Evolutionary conservation across 2,113 vertebrate species (phyloP).

Genomic region (Bos indicus): DNA sequence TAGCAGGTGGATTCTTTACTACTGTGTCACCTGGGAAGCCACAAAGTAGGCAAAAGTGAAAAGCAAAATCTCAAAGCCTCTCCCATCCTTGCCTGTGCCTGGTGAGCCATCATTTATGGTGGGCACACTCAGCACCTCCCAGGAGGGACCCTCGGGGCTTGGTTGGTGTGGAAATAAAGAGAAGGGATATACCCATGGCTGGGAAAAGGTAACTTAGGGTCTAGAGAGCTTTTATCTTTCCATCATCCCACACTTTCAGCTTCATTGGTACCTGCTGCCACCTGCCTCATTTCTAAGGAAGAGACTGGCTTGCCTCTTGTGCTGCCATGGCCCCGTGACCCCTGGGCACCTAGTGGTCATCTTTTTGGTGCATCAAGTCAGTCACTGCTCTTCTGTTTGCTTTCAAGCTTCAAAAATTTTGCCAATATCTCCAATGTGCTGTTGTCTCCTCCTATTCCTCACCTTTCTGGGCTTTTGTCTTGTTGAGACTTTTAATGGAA

Average conservation of each 20-base stretch:
- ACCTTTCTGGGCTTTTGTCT: not conserved
- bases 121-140: not conserved
- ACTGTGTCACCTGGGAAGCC: not conserved
- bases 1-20: not conserved
- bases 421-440: not conserved
- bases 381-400: not conserved
- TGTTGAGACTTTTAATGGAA: not conserved
- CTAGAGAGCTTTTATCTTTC: not conserved
- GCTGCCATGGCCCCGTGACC: fast-evolving
- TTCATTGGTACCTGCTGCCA: not conserved
- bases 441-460: not conserved
- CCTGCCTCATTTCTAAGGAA: not conserved
- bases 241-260: not conserved
- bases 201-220: not conserved
- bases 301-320: fast-evolving
- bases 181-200: not conserved
- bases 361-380: not conserved
- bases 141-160: not conserved
- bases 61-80: not conserved
- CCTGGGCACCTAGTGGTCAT: not conserved
- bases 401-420: not conserved
- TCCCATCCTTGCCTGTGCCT: not conserved
- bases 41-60: not conserved
- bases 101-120: fast-evolving
- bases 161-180: fast-evolving